Evolutionary conservation across 2,888 invertebrate species (phyloP), one percentile per base, ranked within the genome.

Genomic region (Nowickia ferox): DNA sequence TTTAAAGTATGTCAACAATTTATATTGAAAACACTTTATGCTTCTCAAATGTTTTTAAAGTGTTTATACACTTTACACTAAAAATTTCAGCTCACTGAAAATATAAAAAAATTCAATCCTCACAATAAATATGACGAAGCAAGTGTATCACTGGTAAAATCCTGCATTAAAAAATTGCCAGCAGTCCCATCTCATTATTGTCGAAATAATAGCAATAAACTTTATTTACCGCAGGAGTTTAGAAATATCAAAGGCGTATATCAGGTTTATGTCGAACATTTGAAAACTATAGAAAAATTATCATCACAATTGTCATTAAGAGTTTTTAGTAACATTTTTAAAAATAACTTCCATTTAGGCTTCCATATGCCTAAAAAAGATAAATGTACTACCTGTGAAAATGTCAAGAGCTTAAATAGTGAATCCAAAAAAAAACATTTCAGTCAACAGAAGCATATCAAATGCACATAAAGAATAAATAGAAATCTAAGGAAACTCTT

Each of bases 261-360:
- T 17, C 4, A 57, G 57, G 13, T 38, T 15, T 57, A 44, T 38
- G 9, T 76, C 5, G 65, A 76, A 55, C 65, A 65, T 75, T 55
- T 53, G 42, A 65, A 59, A 75, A 63, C 19, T 13, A 76, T 65
- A 65, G 40, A 57, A 8, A 66, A 76, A 46, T 22, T 44, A 65
- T 2, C 75, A 2, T n/a, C 5, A 15, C 9, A 65, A 65, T 65
- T 75, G 15, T 75, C 48, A 17, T 61, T 74, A 13, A 44, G 40
- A 65, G 44, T 75, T 17, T 75, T 75, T 63, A 63, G 40, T 9
- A 51, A 30, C 19, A 53, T 75, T 63, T 75, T 63, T 75, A 63
- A 75, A 75, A 75, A 42, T 5, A 40, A 40, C 22, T 75, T 65
- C 38, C 68, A 68, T 11, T 8, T 38, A 40, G 38, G 68, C n/a